These are phyloP conservation scores for Flabesymbios commensalis DNA, from an alignment of 2,888 invertebrate species.

Conservation along the genomic window DNA sequence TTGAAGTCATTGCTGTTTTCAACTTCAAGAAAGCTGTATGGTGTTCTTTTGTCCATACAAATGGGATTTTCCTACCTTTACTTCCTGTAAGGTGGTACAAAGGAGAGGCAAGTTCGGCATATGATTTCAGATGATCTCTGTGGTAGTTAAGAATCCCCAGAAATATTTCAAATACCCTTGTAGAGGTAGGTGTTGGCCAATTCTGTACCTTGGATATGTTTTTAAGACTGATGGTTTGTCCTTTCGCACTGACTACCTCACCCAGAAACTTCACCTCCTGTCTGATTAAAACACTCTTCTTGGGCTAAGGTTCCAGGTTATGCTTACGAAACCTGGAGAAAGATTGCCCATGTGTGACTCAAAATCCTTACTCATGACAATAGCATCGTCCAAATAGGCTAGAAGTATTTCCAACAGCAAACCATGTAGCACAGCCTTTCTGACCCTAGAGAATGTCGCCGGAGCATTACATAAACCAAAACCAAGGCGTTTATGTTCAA, in stretches of 20 bases:
- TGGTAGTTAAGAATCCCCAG: not conserved
- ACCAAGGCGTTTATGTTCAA: no score
- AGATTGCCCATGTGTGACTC: not conserved
- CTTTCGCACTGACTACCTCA: not conserved
- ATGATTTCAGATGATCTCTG: not conserved
- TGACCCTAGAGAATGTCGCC: not conserved
- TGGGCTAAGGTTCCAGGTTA: slow-evolving; percentile 4
- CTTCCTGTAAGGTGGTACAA: no score
- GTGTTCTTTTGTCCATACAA: no score
- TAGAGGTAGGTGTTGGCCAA: not conserved
- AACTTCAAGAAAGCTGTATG: no score
- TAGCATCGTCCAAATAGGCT: not conserved
- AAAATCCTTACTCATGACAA: not conserved
- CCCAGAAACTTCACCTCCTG: not conserved
- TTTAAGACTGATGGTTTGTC: not conserved
- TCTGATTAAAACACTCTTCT: not conserved
- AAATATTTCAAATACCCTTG: not conserved
- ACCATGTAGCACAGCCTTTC: not conserved
- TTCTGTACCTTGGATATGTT: not conserved
- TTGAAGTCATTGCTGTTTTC: no score
- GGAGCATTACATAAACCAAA: not conserved
- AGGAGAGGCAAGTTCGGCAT: no score
- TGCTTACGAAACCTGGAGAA: not conserved
- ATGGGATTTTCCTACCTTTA: no score
- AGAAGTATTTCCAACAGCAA: not conserved